Base-by-base conservation (phyloP, 1,140 invertebrate genomes). In the Zaprionus vittiger region DNA sequence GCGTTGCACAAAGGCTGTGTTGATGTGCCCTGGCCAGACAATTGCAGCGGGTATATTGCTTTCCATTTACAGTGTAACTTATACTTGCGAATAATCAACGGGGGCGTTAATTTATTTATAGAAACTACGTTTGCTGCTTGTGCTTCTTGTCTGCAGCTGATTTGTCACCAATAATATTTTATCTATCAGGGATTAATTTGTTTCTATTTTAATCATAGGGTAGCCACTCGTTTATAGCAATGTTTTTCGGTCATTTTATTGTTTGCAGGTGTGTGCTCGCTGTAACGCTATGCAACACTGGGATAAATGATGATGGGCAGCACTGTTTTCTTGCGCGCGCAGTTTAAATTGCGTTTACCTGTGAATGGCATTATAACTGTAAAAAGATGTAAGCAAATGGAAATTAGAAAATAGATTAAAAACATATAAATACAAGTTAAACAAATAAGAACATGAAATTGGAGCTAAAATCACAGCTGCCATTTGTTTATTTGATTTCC, bases 1-100 rank as follows among this genome's bases (percentile, higher is more conserved):
- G 74, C 74, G 74, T 77, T 77, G 74, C 70, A 77, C 74, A 73
- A 77, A 77, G 70, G 62, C 57, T 73, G 37, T 77, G 70, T 77
- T 77, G 59, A 73, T 56, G 14, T 77, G 55, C 68, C 37, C 61
- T 77, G 37, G 56, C 17, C 70, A 73, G 28, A 64, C 38, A 34
- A 17, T 6, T 17, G 4, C 14, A 31, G 0, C 1, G 67, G 67
- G 67, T 75, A 75, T 49, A 41, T 63, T 24, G 15, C 0, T 9
- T 59, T 20, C 28, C n/a, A 59, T 17, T 12, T 34, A 20, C 7
- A 20, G 7, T 17, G 6, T 17, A 5, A 24, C 4, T 52, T 17
- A 5, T 14, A 14, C 11, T 52, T 22, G 12, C 1, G 11, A 22
- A 52, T 5, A 22, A 52, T 52, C 22, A 52, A 52, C 20, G 24